Evolutionary conservation across 2,113 vertebrate species (phyloP), one percentile per base, ranked within the genome.

Genomic region (Mesitornis unicolor): DNA sequence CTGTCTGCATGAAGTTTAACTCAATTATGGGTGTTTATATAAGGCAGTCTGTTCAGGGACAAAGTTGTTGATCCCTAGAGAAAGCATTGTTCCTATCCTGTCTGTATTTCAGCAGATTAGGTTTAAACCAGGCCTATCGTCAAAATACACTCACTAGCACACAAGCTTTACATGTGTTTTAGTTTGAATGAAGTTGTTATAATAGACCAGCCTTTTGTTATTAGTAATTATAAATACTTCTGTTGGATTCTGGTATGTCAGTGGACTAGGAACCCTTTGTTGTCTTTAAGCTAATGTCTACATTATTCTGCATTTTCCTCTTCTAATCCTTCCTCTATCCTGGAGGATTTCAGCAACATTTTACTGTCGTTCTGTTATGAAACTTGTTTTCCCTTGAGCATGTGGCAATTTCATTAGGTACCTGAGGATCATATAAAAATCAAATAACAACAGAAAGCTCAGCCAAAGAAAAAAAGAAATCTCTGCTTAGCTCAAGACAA

Each of bases 1-100:
- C 85, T 91, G 93, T 95, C 96, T 86, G 84, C 87, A 93, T 91
- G 95, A 91, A 94, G 96, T 95, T 95, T 94, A 90, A 93, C 94
- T 93, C 93, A 95, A 93, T 97, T 96, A 93, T 9, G 84, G 75
- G 87, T 97, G 94, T 96, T 97, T 97, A 95, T 75, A 83, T 94
- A 92, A 95, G 75, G 64, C 94, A 93, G 87, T 18, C 95, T 91
- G 96, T 70, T 95, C 89, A 91, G 93, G 82, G 93, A 97, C 91
- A 90, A 91, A 95, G 93, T 94, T 97, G 94, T 81, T 84, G 95
- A 94, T 97, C 96, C 93, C 96, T 35, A 70, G 95, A 93, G 94
- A 87, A 95, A 77, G 92, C 70, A 93, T 90, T 97, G 94, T 92
- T 96, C 87, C 93, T 69, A 88, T 85, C 93, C 87, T 93, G 91